Percentiles rank a stretch among this genome's conserved stretches.
phyloP scores from a whole-genome alignment of 2,797 vertebrate genomes.

The Acomys russatus region DNA sequence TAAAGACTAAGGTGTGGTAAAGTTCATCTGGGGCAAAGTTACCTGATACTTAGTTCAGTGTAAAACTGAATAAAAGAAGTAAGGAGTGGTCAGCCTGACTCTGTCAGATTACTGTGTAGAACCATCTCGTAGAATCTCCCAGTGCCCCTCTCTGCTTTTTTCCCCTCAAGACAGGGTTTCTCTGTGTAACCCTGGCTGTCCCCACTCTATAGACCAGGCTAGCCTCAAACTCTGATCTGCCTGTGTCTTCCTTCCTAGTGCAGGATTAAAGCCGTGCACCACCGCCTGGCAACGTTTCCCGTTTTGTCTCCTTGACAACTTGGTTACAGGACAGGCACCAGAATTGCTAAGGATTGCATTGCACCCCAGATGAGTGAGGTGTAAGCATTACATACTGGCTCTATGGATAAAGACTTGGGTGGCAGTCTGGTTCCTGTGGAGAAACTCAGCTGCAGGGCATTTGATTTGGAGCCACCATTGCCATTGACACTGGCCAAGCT shows the following conservation, averaged over 20 bases:
- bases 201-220: not conserved
- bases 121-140: not conserved
- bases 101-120: not conserved
- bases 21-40: not conserved
- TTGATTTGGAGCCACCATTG: not conserved
- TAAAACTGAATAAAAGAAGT: slow-evolving; percentile 23
- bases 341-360: not conserved
- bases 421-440: not conserved
- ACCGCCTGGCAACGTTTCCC: not conserved
- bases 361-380: not conserved
- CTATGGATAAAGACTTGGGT: too few relatives aligned
- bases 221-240: not conserved
- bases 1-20: not conserved
- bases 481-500: not conserved
- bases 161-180: not conserved
- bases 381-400: too few relatives aligned
- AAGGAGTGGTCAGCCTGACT: not conserved
- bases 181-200: not conserved
- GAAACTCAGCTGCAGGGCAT: not conserved
- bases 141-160: too few relatives aligned
- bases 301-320: not conserved
- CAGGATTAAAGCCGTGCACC: not conserved
- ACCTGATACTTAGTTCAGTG: not conserved
- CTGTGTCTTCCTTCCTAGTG: not conserved
- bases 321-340: not conserved